These are phyloP conservation scores for Todiramphus chloris DNA, from an alignment of 2,113 vertebrate species.

Conservation along the genomic window DNA sequence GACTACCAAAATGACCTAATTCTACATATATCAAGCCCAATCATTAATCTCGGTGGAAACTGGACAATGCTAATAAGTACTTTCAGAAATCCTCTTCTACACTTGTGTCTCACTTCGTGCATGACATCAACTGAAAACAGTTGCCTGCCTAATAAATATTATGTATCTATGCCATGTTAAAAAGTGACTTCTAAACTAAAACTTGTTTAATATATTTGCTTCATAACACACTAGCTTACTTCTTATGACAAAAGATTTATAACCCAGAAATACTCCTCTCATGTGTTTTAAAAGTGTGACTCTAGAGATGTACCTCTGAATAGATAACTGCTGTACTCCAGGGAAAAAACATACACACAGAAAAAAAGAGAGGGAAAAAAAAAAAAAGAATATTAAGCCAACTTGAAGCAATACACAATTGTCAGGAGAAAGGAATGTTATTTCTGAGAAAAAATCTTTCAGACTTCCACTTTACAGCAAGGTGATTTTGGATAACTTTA, in stretches of 20 bases:
- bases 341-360: not conserved
- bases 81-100: not conserved
- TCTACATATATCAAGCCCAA: not conserved
- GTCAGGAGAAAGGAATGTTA: not conserved
- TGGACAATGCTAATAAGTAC: not conserved
- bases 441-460: slow-evolving; percentile 32
- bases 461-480: not conserved
- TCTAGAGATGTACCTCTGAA: not conserved
- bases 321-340: not conserved
- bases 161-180: not conserved
- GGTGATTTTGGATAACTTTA: slow-evolving; percentile 13
- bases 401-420: not conserved
- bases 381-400: not conserved
- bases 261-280: not conserved
- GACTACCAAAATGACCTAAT: not conserved
- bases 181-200: not conserved
- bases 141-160: not conserved
- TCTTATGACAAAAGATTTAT: not conserved
- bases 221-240: not conserved
- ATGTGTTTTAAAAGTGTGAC: not conserved
- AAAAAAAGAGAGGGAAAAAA: too few relatives aligned
- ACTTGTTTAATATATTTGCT: not conserved
- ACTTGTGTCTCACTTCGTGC: not conserved
- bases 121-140: not conserved
- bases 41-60: not conserved